Base-by-base conservation (phyloP, 2,113 vertebrate genomes). In the Eptesicus fuscus region DNA sequence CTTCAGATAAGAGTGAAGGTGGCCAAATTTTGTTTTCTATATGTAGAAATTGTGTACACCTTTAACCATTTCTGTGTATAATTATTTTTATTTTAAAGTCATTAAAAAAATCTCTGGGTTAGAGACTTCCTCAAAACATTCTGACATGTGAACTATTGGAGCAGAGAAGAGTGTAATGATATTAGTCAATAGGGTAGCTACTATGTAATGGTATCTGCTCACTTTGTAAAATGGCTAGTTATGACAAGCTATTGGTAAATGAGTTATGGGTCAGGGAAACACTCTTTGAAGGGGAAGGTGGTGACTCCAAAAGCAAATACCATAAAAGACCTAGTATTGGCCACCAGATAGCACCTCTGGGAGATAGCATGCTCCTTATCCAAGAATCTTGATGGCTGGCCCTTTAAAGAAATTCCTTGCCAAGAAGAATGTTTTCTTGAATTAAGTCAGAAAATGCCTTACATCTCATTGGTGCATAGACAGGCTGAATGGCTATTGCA, bases 231-330 rank as follows among this genome's bases (percentile, higher is more conserved):
- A 88, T 14, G 30, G 25, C 25, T 78, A 35, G 3, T 47, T 79
- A 76, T 17, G 30, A 28, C 63, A 84, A 84, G 32, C 0, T 76
- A 2, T 47, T 35, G 42, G 16, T 4, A 47, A 23, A 8, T 9
- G 32, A 78, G 13, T 53, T 25, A 20, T 2, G 10, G 87, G 13
- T 56, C 61, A 56, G 42, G 32, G 14, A 91, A 76, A 70, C 4
- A n/a, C 13, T 14, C 1, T n/a, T 20, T 12, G 5, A 2, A 74
- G 2, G 14, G 6, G 35, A 73, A 63, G 5, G 4, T 5, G 22
- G 3, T 49, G 22, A 47, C 37, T 18, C 32, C 49, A 49, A 76
- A 63, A 78, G 11, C 0, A 44, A 71, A 25, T 7, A 10, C 14
- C 32, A 3, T 35, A 28, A 40, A 47, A 73, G 28, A 30, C 28